phyloP scores from a whole-genome alignment of 1,140 invertebrate genomes.

The Potamilus streckersoni region DNA sequence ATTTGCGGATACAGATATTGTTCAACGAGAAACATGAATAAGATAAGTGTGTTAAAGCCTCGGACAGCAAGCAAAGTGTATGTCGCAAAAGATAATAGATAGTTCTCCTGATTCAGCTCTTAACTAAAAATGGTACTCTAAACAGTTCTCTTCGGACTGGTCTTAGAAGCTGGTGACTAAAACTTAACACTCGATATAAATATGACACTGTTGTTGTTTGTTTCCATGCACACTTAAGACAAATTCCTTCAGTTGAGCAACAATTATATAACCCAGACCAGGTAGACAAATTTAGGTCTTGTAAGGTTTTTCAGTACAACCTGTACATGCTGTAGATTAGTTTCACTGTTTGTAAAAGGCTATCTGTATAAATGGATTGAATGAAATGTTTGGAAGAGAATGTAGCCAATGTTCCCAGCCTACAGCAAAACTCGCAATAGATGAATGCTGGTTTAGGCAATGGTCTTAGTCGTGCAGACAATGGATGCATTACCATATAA shows the following conservation, averaged over 20 bases:
- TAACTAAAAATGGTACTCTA: conserved; percentile 1
- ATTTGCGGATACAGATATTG: no score
- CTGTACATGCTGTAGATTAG: neutral
- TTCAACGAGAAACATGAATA: no score
- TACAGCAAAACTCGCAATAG: neutral
- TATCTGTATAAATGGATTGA: neutral
- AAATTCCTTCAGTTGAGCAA: conserved; percentile 9
- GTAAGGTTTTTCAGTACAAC: conserved; percentile 1
- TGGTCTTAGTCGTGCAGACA: neutral
- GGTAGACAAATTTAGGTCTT: conserved; percentile 5
- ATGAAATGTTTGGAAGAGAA: neutral
- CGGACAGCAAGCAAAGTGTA: no score
- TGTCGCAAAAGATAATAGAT: no score
- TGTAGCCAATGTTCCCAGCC: no score
- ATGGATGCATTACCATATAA: neutral
- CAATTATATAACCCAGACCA: neutral
- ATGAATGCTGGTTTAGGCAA: neutral
- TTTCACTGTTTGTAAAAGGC: neutral
- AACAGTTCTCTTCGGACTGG: conserved; percentile 9
- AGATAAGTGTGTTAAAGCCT: no score
- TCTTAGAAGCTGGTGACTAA: neutral
- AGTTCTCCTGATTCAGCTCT: no score
- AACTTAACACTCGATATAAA: neutral
- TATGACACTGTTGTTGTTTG: neutral
- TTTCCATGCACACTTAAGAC: neutral